Conservation (phyloP, 2,797 vertebrate genomes). For the Siniperca obscura region DNA sequence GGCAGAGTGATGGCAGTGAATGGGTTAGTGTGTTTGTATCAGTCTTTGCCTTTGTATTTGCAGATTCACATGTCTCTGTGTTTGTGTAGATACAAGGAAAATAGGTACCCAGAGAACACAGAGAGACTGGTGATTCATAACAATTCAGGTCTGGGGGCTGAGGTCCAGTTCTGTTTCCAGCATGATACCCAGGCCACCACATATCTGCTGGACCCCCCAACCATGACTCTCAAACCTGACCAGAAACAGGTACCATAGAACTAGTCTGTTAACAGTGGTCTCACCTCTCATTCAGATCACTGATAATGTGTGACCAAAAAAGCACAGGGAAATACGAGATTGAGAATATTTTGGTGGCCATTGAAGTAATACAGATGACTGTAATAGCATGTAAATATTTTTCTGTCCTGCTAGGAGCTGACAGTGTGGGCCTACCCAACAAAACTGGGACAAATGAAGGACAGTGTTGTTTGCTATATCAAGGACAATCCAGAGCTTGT, state of each 20-base stretch:
- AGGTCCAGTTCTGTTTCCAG: slow-evolving; percentile 89
- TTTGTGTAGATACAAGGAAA: slow-evolving; percentile 88
- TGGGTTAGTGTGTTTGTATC: background rate
- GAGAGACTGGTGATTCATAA: slow-evolving; percentile 89
- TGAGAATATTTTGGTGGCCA: background rate
- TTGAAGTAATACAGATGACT: background rate
- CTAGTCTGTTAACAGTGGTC: background rate
- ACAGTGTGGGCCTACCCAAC: slow-evolving; percentile 91
- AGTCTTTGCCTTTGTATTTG: background rate
- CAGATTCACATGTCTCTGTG: slow-evolving; percentile 5
- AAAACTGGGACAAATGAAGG: slow-evolving; percentile 83
- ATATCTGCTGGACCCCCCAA: slow-evolving; percentile 88
- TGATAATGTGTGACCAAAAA: background rate
- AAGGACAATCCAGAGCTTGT: slow-evolving; percentile 88
- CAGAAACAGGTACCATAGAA: slow-evolving; percentile 86
- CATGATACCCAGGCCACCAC: slow-evolving; percentile 86
- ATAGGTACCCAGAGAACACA: slow-evolving; percentile 85
- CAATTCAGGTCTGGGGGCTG: slow-evolving; percentile 82
- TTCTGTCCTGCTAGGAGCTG: slow-evolving; percentile 81
- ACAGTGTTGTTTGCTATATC: slow-evolving; percentile 87
- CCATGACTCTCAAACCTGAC: slow-evolving; percentile 85
- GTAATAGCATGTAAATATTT: background rate
- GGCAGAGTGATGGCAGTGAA: background rate
- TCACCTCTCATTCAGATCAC: background rate
- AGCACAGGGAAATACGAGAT: background rate